These are phyloP conservation scores for Acipenser ruthenus DNA, from an alignment of 2,797 vertebrate species.

Conservation along the genomic window DNA sequence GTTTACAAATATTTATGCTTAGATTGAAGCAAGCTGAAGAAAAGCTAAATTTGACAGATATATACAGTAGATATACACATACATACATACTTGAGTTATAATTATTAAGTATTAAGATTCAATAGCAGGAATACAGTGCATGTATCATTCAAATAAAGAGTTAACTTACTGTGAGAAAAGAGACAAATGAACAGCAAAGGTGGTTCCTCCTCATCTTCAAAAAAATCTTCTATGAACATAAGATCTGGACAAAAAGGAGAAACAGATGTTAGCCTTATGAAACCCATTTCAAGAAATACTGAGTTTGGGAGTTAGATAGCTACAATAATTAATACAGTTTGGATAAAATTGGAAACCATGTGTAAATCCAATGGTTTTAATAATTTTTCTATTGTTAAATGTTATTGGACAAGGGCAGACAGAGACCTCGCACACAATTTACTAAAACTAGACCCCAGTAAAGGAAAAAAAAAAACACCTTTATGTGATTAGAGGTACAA, in stretches of 20 bases:
- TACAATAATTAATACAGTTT: too few relatives aligned
- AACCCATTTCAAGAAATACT: too few relatives aligned
- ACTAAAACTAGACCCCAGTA: background rate
- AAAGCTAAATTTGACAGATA: too few relatives aligned
- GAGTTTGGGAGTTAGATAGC: too few relatives aligned
- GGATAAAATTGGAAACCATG: too few relatives aligned
- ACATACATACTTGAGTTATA: slow-evolving; percentile 1
- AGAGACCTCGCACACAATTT: background rate
- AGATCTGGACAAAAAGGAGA: slow-evolving; percentile 43
- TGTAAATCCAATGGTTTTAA: too few relatives aligned
- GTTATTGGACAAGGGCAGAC: too few relatives aligned
- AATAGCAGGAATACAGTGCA: background rate
- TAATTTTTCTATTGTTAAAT: too few relatives aligned
- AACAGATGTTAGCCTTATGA: background rate
- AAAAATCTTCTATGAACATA: slow-evolving; percentile 65
- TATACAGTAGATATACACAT: slow-evolving; percentile 3
- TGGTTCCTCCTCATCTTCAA: slow-evolving; percentile 72
- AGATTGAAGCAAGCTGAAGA: too few relatives aligned
- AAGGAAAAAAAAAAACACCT: too few relatives aligned
- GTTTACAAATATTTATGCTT: too few relatives aligned
- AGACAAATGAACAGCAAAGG: slow-evolving; percentile 60
- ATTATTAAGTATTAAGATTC: too few relatives aligned
- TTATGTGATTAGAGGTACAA: background rate
- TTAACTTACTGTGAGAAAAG: slow-evolving; percentile 52
- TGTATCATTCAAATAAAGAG: background rate